These are phyloP conservation scores for Macrocentrus cingulum DNA, from an alignment of 1,140 invertebrate genomes.

Conservation along the genomic window DNA sequence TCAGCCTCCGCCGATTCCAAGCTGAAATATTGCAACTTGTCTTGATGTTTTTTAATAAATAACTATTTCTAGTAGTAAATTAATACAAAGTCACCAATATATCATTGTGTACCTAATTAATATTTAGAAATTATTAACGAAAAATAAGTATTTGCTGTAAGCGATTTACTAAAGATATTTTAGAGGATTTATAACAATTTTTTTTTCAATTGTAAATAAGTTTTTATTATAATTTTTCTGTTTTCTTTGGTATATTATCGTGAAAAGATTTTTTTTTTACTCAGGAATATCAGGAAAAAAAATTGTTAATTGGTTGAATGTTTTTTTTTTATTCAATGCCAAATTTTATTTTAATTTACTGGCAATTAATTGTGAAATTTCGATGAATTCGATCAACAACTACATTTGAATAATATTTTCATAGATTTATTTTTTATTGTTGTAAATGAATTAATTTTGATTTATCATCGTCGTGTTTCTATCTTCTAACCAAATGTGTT, in stretches of 20 bases:
- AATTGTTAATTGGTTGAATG: neutral
- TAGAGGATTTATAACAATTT: neutral
- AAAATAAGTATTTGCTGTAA: neutral
- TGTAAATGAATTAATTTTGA: conserved; percentile 18
- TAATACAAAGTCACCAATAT: neutral
- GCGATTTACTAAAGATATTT: conserved; percentile 1
- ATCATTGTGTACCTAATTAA: neutral
- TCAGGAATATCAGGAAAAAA: conserved; percentile 9
- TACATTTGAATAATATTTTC: neutral
- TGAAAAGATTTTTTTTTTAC: conserved; percentile 5
- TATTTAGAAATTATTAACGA: neutral
- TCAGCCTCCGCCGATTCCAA: conserved; percentile 41
- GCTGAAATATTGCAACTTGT: conserved; percentile 27
- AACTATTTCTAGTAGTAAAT: neutral
- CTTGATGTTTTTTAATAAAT: neutral
- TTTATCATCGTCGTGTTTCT: conserved; percentile 32
- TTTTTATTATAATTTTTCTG: neutral
- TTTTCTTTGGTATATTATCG: too few relatives aligned
- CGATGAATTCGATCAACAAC: neutral
- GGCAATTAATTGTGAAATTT: neutral
- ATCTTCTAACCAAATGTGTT: conserved; percentile 47
- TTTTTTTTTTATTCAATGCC: conserved; percentile 11
- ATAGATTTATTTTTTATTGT: neutral
- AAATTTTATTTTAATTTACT: conserved; percentile 3
- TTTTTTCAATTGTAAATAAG: conserved; percentile 12